Base-by-base conservation (phyloP, 2,888 invertebrate species). In the Lithophane socia region DNA sequence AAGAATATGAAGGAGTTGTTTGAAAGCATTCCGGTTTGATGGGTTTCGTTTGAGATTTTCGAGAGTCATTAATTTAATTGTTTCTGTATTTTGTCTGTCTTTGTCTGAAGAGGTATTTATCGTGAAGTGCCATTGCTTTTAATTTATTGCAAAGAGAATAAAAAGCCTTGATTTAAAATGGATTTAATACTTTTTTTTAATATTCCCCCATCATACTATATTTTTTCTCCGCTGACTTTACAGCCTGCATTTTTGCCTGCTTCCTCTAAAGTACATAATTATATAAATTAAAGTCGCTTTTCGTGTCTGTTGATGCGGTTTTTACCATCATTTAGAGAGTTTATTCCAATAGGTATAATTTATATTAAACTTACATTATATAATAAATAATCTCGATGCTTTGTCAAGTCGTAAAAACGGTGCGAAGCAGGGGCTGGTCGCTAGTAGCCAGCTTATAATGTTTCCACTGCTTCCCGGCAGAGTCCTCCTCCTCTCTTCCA, bases 1-100 rank as follows among this genome's bases (percentile, higher is more conserved):
- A 73, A 86, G 58, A 74, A 72, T 77, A 86, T 66, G 65, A 82
- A 69, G 68, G 71, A 85, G 77, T 73, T 77, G 60, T 82, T 77
- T 71, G 61, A 82, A 85, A 85, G 77, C 67, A 65, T 75, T 85
- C 85, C 64, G 61, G n/a, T 60, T 82, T 81, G 73, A 81, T 73
- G 73, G 82, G 64, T 84, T 82, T 80, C 74, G 66, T 82, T 70
- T 75, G 60, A 80, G 68, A 71, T 71, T 76, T 74, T 67, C n/a
- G 54, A 77, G 64, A 73, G 67, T 61, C 64, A 61, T 82, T 81
- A 47, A 65, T 85, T 81, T 76, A 73, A 83, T 83, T 83, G 82
- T 82, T 69, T 74, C 63, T 70, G 66, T 63, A 65, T 82, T 82
- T 71, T 54, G 63, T 64, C 21, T 64, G 24, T 68, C 63, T 79